Base-by-base conservation (phyloP, 92 coral and sea anemone species). In the Anthopleura xanthogrammica region DNA sequence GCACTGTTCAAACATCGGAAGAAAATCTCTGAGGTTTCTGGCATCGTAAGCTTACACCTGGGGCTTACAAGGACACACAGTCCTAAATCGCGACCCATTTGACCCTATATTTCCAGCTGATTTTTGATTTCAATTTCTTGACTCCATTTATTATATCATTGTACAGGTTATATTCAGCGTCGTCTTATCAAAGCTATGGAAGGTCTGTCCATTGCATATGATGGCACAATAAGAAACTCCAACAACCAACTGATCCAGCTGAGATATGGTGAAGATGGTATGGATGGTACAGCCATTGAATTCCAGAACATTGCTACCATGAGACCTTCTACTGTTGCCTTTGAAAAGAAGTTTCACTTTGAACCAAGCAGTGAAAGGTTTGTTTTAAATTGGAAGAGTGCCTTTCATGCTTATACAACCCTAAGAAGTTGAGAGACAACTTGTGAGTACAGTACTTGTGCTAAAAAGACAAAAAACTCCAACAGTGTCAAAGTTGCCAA, bases 181-280 rank as follows among this genome's bases (percentile, higher is more conserved):
- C 99, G 99, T 97, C 91, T 97, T 41, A 92, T 97, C 91, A 97
- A 97, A 88, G 99, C 99, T 77, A 97, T 97, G 99, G 99, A 97
- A 85, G 98, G 99, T 62, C 88, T 97, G 41, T 89, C 85, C 90
- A 98, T 94, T 52, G 99, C 99, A 12, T 97, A 97, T 84, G 99
- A 97, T 77, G 97, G 99, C 41, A 97, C 99, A 2, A 86, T 97
- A 65, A 91, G 99, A 62, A 97, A 97, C 90, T 97, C 99, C 4
- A 95, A 94, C 89, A 97, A 97, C 85, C 95, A 97, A 72, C 79
- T 97, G 91, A 94, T 97, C 41, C 99, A 97, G 95, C 85, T 97
- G 75, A 87, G 98, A 60, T 97, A 97, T 78, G 99, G 99, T 22
- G 99, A 97, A 65, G 99, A 97, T 56, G 99, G 99, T n/a, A 97